Percentiles rank a stretch among this genome's conserved stretches.
Conservation (phyloP, 2,888 invertebrate species). For the Disparrhopalites patrizii region DNA sequence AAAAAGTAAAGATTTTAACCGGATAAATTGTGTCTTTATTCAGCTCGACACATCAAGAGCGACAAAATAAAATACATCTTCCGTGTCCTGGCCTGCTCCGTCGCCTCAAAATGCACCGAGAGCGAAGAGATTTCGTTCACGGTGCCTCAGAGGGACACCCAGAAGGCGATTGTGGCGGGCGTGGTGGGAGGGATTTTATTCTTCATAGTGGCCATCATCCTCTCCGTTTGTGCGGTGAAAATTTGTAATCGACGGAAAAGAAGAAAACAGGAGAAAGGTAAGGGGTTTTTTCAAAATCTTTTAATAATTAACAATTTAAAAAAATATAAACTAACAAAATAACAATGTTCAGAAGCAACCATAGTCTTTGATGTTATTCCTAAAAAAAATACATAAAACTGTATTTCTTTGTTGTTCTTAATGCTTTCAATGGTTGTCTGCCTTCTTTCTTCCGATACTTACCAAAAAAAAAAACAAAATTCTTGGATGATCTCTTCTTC, state of each 20-base stretch:
- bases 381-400: neutral
- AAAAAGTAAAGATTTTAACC: too few relatives aligned
- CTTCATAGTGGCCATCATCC: constrained; percentile 94
- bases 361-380: neutral
- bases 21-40: neutral
- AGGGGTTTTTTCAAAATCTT: constrained; percentile 8
- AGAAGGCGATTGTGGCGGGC: constrained; percentile 93
- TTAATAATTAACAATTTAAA: too few relatives aligned
- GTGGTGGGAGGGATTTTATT: constrained; percentile 95
- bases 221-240: constrained; percentile 95
- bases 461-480: too few relatives aligned
- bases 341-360: neutral
- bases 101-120: constrained; percentile 63
- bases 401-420: too few relatives aligned
- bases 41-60: constrained; percentile 50
- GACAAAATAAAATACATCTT: constrained; percentile 89
- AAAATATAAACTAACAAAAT: too few relatives aligned
- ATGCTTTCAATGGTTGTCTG: too few relatives aligned
- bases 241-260: constrained; percentile 96
- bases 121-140: constrained; percentile 84
- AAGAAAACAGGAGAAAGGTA: constrained; percentile 96
- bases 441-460: too few relatives aligned
- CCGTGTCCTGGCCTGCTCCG: constrained; percentile 81
- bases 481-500: too few relatives aligned
- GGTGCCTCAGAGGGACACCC: constrained; percentile 85